Conservation (phyloP, 2,888 invertebrate genomes). For the Sepioteuthis lessoniana region DNA sequence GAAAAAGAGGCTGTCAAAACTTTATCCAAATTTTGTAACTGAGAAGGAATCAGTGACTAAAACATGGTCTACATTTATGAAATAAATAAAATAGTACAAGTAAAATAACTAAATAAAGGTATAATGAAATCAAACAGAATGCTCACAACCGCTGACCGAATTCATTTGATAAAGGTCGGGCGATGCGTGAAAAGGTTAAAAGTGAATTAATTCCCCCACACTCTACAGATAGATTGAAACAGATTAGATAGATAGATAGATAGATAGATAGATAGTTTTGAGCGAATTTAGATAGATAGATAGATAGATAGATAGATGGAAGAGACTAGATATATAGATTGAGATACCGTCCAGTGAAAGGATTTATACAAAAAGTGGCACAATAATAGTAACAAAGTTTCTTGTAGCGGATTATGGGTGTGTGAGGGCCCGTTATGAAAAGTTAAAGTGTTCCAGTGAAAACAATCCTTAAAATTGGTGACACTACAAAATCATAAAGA, state of each 20-base stretch:
- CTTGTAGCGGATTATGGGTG: background rate
- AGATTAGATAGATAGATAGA: background rate
- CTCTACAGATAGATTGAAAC: too few relatives aligned
- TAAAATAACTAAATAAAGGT: background rate
- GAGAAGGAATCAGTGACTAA: background rate
- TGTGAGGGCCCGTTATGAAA: background rate
- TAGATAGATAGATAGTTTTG: background rate
- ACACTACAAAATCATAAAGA: background rate
- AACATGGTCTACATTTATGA: background rate
- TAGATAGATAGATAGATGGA: background rate
- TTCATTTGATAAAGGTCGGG: background rate
- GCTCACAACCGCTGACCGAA: background rate
- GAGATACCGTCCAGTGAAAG: too few relatives aligned
- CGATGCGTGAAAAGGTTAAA: background rate
- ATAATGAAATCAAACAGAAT: background rate
- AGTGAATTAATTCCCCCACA: background rate
- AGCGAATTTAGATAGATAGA: background rate
- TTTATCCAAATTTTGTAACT: background rate
- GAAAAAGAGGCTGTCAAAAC: background rate
- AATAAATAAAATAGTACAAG: background rate
- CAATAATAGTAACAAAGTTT: background rate
- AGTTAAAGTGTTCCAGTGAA: background rate
- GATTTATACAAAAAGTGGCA: too few relatives aligned
- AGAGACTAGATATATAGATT: background rate
- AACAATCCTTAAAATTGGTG: background rate